These are phyloP conservation scores for Myxocyprinus asiaticus DNA, from an alignment of 2,113 vertebrate species.

Conservation along the genomic window DNA sequence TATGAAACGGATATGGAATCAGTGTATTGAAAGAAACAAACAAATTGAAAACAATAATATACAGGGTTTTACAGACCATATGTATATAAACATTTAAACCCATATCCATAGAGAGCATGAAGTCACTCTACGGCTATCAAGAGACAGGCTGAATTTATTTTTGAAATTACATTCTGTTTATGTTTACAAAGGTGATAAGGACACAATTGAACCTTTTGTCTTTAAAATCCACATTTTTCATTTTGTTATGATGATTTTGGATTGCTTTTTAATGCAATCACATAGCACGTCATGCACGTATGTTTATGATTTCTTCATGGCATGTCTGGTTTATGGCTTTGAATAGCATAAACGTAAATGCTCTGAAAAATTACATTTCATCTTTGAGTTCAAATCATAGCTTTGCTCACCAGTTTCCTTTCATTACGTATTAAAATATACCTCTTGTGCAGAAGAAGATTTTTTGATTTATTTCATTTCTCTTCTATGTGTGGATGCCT, in stretches of 20 bases:
- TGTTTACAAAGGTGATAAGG: constrained; percentile 53
- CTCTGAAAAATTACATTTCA: constrained; percentile 17
- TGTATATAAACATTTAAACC: constrained; percentile 85
- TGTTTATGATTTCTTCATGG: neutral
- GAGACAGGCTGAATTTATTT: constrained; percentile 59
- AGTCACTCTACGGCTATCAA: constrained; percentile 64
- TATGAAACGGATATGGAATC: constrained; percentile 84
- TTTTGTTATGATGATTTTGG: neutral
- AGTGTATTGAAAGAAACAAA: constrained; percentile 68
- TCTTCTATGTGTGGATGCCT: constrained; percentile 8
- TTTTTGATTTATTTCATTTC: neutral
- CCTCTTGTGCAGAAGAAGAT: constrained; percentile 63
- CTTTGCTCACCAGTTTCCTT: constrained; percentile 45
- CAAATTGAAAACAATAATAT: constrained; percentile 67
- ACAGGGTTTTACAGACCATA: constrained; percentile 89
- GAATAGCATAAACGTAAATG: constrained; percentile 2
- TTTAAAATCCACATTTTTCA: constrained; percentile 22
- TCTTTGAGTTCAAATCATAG: constrained; percentile 17
- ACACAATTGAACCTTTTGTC: constrained; percentile 34
- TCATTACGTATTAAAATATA: constrained; percentile 66
- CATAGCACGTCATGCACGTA: neutral
- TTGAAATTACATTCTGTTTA: constrained; percentile 53
- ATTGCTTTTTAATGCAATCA: constrained; percentile 7
- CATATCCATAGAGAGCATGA: constrained; percentile 72
- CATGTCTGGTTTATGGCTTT: neutral